Percentiles rank a stretch among this genome's conserved stretches.
Conservation (phyloP, 1,140 invertebrate genomes). For the Zaprionus capensis region DNA sequence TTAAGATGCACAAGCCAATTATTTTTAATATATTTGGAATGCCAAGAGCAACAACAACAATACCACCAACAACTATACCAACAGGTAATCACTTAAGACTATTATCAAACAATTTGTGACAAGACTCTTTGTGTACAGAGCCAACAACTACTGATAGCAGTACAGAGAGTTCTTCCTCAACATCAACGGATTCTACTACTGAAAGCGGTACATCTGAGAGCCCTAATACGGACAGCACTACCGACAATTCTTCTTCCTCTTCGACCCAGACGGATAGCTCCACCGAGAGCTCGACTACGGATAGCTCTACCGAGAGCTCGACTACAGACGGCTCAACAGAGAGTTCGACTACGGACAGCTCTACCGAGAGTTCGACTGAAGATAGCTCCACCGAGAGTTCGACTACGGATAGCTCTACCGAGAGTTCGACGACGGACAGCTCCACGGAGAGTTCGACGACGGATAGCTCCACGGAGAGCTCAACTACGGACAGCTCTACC, state of each 20-base stretch:
- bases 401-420: neutral
- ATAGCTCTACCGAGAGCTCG: conserved; percentile 8
- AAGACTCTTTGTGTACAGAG: neutral
- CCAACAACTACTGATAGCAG: conserved; percentile 1
- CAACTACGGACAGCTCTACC: neutral
- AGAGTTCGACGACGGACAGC: conserved; percentile 4
- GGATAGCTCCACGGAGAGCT: conserved; percentile 8
- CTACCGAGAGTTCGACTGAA: neutral
- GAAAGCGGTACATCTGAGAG: neutral
- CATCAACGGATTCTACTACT: neutral
- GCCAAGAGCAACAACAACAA: neutral
- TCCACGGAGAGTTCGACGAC: neutral
- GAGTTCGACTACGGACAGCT: neutral
- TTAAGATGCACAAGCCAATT: conserved; percentile 27
- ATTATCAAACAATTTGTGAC: neutral
- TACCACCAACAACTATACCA: neutral
- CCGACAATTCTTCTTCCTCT: neutral
- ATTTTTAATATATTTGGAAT: conserved; percentile 41
- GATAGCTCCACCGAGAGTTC: conserved; percentile 6
- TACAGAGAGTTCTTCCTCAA: neutral
- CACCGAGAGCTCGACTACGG: conserved; percentile 5
- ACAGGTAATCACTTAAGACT: neutral
- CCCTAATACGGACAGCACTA: neutral
- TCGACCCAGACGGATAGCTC: neutral
- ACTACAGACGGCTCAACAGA: neutral